These are phyloP conservation scores for Microctonus aethiopoides DNA, from an alignment of 2,888 invertebrate genomes.

Conservation along the genomic window DNA sequence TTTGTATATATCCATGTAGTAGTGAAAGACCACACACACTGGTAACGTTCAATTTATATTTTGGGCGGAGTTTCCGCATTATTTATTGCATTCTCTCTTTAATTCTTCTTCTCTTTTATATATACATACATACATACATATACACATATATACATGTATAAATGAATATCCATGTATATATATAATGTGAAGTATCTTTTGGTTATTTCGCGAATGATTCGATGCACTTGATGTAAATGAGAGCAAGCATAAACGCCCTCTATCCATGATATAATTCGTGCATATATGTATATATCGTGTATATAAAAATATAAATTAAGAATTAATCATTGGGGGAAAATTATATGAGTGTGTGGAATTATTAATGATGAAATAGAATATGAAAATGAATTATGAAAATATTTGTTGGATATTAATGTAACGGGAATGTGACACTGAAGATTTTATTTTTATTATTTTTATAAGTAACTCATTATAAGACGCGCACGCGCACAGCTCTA, in stretches of 20 bases:
- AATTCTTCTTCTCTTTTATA: neutral
- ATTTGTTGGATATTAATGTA: neutral
- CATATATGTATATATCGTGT: neutral
- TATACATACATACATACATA: slow-evolving; percentile 13
- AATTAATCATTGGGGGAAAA: neutral
- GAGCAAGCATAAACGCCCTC: slow-evolving; percentile 31
- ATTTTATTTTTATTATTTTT: neutral
- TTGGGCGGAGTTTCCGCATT: slow-evolving; percentile 59
- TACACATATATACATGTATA: no score
- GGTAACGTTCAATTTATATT: slow-evolving; percentile 63
- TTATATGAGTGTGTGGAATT: neutral
- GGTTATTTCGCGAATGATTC: slow-evolving; percentile 35
- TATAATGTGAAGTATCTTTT: neutral
- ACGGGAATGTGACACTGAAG: neutral
- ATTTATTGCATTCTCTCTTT: slow-evolving; percentile 51
- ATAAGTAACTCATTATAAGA: slow-evolving; percentile 2
- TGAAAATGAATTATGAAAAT: neutral
- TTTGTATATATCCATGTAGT: slow-evolving; percentile 9
- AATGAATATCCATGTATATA: no score
- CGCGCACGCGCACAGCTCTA: slow-evolving; percentile 6
- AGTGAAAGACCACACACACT: slow-evolving; percentile 56
- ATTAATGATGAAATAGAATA: neutral
- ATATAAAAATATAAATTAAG: neutral
- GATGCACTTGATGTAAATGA: slow-evolving; percentile 55
- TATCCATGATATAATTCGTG: slow-evolving; percentile 16